phyloP scores from a whole-genome alignment of 2,888 invertebrate species.

The Periphyllus acericola region DNA sequence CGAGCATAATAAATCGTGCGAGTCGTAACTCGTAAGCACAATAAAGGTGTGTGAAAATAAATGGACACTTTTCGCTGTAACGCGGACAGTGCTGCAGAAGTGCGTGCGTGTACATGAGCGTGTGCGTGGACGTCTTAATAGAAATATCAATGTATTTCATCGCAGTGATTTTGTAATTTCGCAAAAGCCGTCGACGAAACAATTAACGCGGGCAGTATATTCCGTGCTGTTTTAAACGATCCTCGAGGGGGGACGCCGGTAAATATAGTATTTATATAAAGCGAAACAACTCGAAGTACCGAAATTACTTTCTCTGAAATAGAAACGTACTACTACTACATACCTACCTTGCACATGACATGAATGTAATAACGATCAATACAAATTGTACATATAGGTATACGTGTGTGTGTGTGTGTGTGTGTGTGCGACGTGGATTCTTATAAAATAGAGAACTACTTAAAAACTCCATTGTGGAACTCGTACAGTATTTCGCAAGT shows the following conservation, averaged over 20 bases:
- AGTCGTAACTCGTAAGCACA: slow-evolving; percentile 33
- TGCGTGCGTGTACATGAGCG: background rate
- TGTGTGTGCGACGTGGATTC: background rate
- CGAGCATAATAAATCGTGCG: slow-evolving; percentile 42
- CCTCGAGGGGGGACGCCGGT: background rate
- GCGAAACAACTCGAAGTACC: background rate
- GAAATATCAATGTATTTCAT: background rate
- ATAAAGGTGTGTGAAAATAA: slow-evolving; percentile 47
- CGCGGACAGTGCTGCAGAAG: background rate
- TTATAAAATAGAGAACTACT: background rate
- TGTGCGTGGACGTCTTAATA: background rate
- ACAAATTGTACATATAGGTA: background rate
- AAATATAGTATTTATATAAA: slow-evolving; percentile 21
- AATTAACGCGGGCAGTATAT: slow-evolving; percentile 20
- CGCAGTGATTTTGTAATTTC: slow-evolving; percentile 9
- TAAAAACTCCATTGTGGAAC: background rate
- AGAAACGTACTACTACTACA: background rate
- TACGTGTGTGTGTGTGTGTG: too few relatives aligned
- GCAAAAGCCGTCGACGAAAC: slow-evolving; percentile 17
- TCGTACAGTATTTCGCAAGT: background rate
- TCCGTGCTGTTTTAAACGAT: background rate
- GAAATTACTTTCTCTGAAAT: slow-evolving; percentile 18
- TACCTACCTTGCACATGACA: background rate
- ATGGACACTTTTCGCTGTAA: slow-evolving; percentile 3
- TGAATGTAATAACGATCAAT: background rate